These are phyloP conservation scores for Tringa solitaria DNA, from an alignment of 2,113 vertebrate species.

Conservation along the genomic window DNA sequence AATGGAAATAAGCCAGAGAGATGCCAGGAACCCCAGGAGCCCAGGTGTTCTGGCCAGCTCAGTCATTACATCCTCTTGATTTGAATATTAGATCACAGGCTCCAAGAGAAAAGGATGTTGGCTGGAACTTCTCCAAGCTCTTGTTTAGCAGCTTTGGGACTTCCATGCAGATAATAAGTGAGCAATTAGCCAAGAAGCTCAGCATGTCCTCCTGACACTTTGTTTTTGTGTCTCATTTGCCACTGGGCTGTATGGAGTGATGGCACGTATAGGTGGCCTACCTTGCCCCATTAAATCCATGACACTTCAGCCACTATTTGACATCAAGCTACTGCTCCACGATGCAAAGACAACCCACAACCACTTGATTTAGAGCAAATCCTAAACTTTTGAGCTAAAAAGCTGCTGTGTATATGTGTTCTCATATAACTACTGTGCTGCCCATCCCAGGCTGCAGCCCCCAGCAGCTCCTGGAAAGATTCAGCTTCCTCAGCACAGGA, in stretches of 20 bases:
- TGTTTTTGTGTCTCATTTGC: not conserved
- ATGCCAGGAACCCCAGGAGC: not conserved
- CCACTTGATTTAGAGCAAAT: not conserved
- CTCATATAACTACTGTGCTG: too few relatives aligned
- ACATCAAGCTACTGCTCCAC: not conserved
- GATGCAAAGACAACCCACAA: not conserved
- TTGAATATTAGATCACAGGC: not conserved
- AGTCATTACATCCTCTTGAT: not conserved
- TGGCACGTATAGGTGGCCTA: not conserved
- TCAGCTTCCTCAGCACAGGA: too few relatives aligned
- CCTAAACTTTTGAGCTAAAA: not conserved
- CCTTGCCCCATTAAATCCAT: not conserved
- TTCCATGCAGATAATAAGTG: not conserved
- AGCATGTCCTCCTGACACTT: not conserved
- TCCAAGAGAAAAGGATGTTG: not conserved
- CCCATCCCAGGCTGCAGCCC: not conserved
- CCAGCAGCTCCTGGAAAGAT: too few relatives aligned
- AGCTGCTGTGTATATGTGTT: not conserved
- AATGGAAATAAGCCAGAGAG: not conserved
- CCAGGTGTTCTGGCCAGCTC: not conserved
- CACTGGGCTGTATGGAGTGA: not conserved
- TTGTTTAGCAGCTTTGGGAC: not conserved
- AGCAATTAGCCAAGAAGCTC: not conserved
- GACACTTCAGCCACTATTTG: not conserved
- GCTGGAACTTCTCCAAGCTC: not conserved